Evolutionary conservation across 1,140 invertebrate species (phyloP).

Genomic region (Ceratina australensis): DNA sequence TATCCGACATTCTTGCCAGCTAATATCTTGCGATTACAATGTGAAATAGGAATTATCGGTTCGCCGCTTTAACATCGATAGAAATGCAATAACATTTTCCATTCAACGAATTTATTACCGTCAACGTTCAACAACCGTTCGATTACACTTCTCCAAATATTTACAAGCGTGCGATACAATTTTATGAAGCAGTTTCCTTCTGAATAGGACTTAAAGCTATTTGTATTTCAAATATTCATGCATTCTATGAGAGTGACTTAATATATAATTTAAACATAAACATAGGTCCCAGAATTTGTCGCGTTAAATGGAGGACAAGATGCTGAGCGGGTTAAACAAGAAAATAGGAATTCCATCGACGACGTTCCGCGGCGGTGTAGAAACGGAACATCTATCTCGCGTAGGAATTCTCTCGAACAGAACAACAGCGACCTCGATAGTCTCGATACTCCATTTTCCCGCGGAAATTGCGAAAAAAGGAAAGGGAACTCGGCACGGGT

Average conservation of each 20-base stretch:
- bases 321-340: not conserved
- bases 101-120: no score
- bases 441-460: slow-evolving; percentile 21
- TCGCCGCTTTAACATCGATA: no score
- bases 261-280: no score
- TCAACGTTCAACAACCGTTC: no score
- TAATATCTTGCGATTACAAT: not conserved
- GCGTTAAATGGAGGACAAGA: not conserved
- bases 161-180: no score
- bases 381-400: not conserved
- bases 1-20: not conserved
- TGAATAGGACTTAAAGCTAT: no score
- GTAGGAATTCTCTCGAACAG: not conserved
- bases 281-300: not conserved
- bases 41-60: not conserved
- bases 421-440: not conserved
- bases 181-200: no score
- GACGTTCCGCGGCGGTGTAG: not conserved
- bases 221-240: not conserved
- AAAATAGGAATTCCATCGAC: not conserved
- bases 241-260: not conserved
- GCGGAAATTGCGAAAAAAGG: slow-evolving; percentile 18
- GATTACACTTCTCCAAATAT: no score
- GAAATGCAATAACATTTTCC: no score
- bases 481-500: not conserved